Base-by-base conservation (phyloP, 2,888 invertebrate species). In the Xestia ashworthii region DNA sequence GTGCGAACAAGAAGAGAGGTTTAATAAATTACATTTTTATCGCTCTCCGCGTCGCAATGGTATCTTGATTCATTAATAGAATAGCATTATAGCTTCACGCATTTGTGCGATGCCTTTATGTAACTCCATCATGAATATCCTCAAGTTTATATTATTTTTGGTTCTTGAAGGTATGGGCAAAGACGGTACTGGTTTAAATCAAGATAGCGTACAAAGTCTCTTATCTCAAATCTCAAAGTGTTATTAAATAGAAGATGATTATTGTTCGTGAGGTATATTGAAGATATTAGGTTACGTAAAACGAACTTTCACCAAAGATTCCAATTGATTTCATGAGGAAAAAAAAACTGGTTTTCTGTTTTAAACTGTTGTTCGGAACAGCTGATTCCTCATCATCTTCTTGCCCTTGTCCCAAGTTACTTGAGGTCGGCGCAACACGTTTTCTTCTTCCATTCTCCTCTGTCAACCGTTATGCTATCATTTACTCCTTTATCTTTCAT, bases 31-130 rank as follows among this genome's bases (percentile, higher is more conserved):
- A 69, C 41, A 65, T 60, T 77, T 75, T 60, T 71, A 81, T 81
- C 72, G 66, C 55, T 50, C 66, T 46, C 14, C 22, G 12, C 25
- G 62, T 14, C 72, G 66, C 64, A 81, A 82, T 73, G 48, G 62
- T 78, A 71, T 70, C 70, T 70, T 62, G 72, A 66, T 73, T 81
- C 78, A 81, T 81, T 78, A 67, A 67, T 58, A 67, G 70, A 82
- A 77, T 55, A 62, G 14, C 64, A 81, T 81, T 71, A 76, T 25
- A 50, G 75, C 48, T 53, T 75, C 32, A 3, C 64, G 1, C 4
- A 71, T 55, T n/a, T 55, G 55, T 44, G 53, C 5, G 19, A 12
- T 53, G 16, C 41, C 32, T 53, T 46, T 38, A 64, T 38, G 25
- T 62, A 11, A 12, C 41, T 62, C 12, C 1, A 22, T 11, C 25